Evolutionary conservation across 2,888 invertebrate species (phyloP), one percentile per base, ranked within the genome.

Genomic region (Drosophila anceps): DNA sequence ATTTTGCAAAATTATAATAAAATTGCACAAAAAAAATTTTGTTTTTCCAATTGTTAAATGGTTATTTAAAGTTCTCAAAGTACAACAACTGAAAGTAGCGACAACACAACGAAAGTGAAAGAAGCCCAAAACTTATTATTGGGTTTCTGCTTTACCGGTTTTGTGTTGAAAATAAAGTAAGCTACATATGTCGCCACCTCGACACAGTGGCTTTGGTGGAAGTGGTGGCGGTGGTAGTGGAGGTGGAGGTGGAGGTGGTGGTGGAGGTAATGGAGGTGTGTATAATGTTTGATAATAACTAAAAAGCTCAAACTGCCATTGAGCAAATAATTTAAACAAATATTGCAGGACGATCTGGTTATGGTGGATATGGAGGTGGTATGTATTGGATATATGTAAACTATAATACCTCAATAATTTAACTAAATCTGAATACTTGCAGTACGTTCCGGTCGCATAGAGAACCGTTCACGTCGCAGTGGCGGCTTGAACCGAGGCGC

Each of bases 401-500:
- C n/a, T n/a, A n/a, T n/a, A n/a, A n/a, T n/a, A n/a, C n/a, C n/a
- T n/a, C n/a, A n/a, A n/a, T n/a, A n/a, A n/a, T n/a, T n/a, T n/a
- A n/a, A n/a, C n/a, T n/a, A n/a, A n/a, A n/a, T n/a, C n/a, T n/a
- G n/a, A n/a, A n/a, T n/a, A n/a, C n/a, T 59, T 60, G 74, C 78
- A 62, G 87, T 91, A n/a, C 83, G 89, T 15, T 78, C 80, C 8
- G 92, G 91, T 18, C 90, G 91, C 7, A 63, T 91, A 12, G 91
- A 91, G 13, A 81, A 78, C 13, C 48, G 48, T 12, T 29, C 31
- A 1, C 48, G 48, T 18, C 82, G 83, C 24, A 62, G 15, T 98
- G 98, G 29, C 98, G 98, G 98, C 10, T n/a, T 70, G 1, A 79
- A 81, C 35, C 74, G 82, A 6, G 73, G 73, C 7, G 73, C 67